These are phyloP conservation scores for Toxonevra muliebris DNA, from an alignment of 2,888 invertebrate genomes.

Conservation along the genomic window DNA sequence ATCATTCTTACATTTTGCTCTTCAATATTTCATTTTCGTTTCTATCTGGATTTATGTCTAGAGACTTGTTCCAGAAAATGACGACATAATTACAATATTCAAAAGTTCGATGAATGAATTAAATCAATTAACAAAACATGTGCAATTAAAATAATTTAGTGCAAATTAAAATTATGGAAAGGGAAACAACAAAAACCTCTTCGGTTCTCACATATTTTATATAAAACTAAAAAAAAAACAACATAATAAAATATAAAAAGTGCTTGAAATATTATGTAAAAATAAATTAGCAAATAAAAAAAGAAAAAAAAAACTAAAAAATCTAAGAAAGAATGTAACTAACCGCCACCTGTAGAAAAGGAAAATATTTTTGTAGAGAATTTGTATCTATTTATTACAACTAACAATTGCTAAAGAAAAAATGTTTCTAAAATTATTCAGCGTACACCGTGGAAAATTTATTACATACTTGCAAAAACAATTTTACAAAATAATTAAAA, in stretches of 20 bases:
- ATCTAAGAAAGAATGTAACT: constrained; percentile 21
- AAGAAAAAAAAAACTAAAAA: constrained; percentile 4
- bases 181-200: constrained; percentile 35
- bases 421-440: constrained; percentile 40
- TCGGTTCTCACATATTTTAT: constrained; percentile 44
- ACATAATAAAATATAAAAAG: too few relatives aligned
- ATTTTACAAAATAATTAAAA: background rate
- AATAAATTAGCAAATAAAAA: too few relatives aligned
- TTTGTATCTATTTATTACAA: constrained; percentile 6
- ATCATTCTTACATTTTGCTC: too few relatives aligned
- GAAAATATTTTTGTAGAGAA: constrained; percentile 19
- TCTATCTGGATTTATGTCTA: too few relatives aligned
- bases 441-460: constrained; percentile 44
- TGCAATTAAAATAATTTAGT: too few relatives aligned
- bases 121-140: too few relatives aligned
- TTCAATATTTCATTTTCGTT: too few relatives aligned
- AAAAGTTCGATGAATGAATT: too few relatives aligned
- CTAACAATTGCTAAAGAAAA: constrained; percentile 5
- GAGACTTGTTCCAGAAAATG: too few relatives aligned
- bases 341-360: constrained; percentile 19
- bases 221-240: constrained; percentile 25
- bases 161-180: too few relatives aligned
- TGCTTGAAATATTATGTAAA: too few relatives aligned
- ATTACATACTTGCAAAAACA: background rate
- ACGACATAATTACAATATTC: too few relatives aligned